Conservation (phyloP, 1,140 invertebrate species). For the Steinernema feltiae region DNA sequence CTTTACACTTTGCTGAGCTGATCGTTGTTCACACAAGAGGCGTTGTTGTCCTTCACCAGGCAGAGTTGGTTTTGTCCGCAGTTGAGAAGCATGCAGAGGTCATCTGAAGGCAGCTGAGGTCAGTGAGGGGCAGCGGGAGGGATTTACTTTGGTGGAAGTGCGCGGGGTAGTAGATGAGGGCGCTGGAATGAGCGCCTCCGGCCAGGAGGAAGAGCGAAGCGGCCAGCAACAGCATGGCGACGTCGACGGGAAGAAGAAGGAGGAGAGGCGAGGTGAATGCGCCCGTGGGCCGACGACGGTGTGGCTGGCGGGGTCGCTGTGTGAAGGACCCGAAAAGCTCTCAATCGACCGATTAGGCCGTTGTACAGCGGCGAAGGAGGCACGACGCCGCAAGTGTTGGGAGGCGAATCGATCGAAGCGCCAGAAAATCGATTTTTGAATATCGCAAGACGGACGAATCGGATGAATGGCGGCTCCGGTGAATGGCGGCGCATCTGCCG, state of each 20-base stretch:
- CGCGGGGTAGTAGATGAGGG: not conserved
- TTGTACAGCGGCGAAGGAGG: not conserved
- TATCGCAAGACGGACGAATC: not conserved
- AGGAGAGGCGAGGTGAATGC: not conserved
- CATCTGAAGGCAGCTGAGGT: not conserved
- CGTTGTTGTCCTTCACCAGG: constrained; percentile 1
- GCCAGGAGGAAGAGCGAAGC: not conserved
- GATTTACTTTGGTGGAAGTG: not conserved
- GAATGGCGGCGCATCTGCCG: not conserved
- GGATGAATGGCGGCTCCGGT: not conserved
- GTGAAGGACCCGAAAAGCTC: not conserved
- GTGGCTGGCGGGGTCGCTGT: not conserved
- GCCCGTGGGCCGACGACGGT: not conserved
- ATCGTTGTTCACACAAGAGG: not conserved
- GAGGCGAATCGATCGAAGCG: not conserved
- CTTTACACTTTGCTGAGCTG: constrained; percentile 5
- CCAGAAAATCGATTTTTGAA: not conserved
- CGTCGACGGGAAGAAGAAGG: not conserved
- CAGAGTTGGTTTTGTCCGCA: not conserved
- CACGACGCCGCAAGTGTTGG: not conserved
- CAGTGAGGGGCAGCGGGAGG: not conserved
- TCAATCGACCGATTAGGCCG: constrained; percentile 3
- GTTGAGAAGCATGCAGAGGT: not conserved
- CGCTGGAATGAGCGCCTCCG: not conserved
- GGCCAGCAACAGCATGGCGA: not conserved